These are phyloP conservation scores for Drosophila obscura DNA, from an alignment of 1,140 invertebrate species.

Conservation along the genomic window DNA sequence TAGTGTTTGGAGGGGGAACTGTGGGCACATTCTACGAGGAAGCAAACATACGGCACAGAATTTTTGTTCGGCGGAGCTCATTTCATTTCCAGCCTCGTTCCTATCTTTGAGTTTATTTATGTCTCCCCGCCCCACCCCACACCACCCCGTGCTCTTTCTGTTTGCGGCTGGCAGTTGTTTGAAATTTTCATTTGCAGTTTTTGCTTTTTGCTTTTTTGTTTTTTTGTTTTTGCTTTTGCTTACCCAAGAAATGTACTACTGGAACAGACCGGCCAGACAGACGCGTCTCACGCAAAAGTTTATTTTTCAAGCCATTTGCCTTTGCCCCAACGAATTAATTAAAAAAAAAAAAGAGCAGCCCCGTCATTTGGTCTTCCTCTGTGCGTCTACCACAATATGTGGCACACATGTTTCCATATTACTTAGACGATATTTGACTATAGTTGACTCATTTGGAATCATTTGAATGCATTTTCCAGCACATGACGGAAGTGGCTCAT, in stretches of 20 bases:
- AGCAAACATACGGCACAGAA: conserved; percentile 42
- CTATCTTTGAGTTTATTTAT: conserved; percentile 60
- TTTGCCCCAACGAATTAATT: conserved; percentile 63
- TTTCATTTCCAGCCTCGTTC: conserved; percentile 58
- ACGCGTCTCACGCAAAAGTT: conserved; percentile 60
- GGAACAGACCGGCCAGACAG: too few relatives aligned
- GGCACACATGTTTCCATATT: conserved; percentile 58
- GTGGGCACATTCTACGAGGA: conserved; percentile 21
- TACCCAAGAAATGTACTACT: conserved; percentile 44
- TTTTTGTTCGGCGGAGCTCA: conserved; percentile 52
- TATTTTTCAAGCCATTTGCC: conserved; percentile 60
- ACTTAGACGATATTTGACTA: conserved; percentile 11
- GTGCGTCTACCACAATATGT: conserved; percentile 52
- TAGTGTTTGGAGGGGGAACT: conserved; percentile 2
- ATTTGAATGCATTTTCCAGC: conserved; percentile 53
- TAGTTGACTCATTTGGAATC: conserved; percentile 32
- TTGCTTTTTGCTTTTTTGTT: conserved; percentile 34
- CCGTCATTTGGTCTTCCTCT: conserved; percentile 22
- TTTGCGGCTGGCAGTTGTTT: conserved; percentile 52
- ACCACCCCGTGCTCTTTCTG: neutral
- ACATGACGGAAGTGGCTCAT: conserved; percentile 62
- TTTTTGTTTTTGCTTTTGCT: conserved; percentile 51
- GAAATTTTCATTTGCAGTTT: conserved; percentile 79
- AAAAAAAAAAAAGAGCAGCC: conserved; percentile 33
- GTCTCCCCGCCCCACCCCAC: conserved; percentile 16